Percentiles rank a stretch among this genome's conserved stretches.
phyloP scores from a whole-genome alignment of 2,797 vertebrate species.

The Nannoperca australis region DNA sequence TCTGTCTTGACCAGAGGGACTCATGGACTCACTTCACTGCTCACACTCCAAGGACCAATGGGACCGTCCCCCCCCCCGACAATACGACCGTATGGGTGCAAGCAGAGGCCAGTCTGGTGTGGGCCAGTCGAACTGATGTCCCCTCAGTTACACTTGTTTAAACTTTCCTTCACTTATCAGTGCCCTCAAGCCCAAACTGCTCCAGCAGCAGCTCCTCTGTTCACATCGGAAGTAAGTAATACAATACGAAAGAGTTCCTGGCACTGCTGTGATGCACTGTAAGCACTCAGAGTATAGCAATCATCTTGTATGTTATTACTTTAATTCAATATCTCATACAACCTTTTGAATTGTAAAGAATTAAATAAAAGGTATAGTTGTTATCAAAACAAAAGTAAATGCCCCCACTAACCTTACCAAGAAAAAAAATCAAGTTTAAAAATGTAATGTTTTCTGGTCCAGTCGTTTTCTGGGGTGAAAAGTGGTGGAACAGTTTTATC shows the following conservation, averaged over 20 bases:
- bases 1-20: neutral
- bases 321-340: neutral
- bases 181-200: neutral
- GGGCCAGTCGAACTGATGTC: neutral
- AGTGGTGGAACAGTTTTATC: conserved; percentile 27
- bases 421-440: neutral
- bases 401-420: neutral
- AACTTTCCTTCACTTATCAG: neutral
- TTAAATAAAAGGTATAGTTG: neutral
- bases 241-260: neutral
- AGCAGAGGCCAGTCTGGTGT: neutral
- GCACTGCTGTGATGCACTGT: neutral
- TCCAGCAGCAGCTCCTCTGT: no score
- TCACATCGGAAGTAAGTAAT: neutral
- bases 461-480: conserved; percentile 8
- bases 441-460: neutral
- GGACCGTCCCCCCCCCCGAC: no score
- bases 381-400: neutral
- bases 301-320: neutral
- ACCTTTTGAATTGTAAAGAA: neutral
- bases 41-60: neutral
- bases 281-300: neutral
- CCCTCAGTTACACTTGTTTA: neutral
- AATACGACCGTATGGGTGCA: no score
- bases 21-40: no score